Evolutionary conservation across 2,113 vertebrate genomes (phyloP), one percentile per base, ranked within the genome.

Genomic region (Cynocephalus volans): DNA sequence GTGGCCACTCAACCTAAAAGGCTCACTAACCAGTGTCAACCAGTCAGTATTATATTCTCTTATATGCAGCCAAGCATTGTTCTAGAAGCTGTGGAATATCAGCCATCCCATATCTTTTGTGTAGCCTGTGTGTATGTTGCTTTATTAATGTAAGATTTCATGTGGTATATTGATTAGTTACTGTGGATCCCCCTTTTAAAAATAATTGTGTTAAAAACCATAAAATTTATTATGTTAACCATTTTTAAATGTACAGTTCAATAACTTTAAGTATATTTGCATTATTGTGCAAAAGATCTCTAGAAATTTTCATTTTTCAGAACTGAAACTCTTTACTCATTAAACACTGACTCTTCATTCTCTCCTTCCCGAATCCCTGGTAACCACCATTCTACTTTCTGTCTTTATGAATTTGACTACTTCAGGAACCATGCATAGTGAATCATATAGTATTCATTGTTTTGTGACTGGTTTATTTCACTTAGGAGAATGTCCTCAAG

Each of bases 31-130:
- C 65, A 1, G 69, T 24, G 54, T 48, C 17, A 24, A 12, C 64
- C 28, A 23, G 81, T 81, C 21, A 12, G 52, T 17, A 11, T 67
- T n/a, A 36, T 0, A 19, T 9, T 79, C 28, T 60, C 62, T 26
- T 21, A 6, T n/a, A n/a, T 12, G 21, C 48, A 41, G 2, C 70
- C 26, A 9, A 5, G 41, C 21, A 0, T 54, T n/a, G 19, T 18
- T 88, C 75, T 28, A 28, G 64, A 94, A 90, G 36, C 15, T 48
- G 28, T 5, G 2, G 50, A 45, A 45, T 81, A 58, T 7, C 26
- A 31, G 45, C n/a, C 0, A 0, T 0, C n/a, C 6, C 2, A 0
- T 15, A 24, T 41, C 48, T 75, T 58, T 28, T 17, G 64, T 19
- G 15, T 24, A 15, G 7, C 19, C 50, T 56, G 45, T 70, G 28